Percentiles rank a stretch among this genome's conserved stretches.
These are phyloP conservation scores for Pectinophora gossypiella DNA, from an alignment of 1,140 invertebrate genomes.

Conservation along the genomic window DNA sequence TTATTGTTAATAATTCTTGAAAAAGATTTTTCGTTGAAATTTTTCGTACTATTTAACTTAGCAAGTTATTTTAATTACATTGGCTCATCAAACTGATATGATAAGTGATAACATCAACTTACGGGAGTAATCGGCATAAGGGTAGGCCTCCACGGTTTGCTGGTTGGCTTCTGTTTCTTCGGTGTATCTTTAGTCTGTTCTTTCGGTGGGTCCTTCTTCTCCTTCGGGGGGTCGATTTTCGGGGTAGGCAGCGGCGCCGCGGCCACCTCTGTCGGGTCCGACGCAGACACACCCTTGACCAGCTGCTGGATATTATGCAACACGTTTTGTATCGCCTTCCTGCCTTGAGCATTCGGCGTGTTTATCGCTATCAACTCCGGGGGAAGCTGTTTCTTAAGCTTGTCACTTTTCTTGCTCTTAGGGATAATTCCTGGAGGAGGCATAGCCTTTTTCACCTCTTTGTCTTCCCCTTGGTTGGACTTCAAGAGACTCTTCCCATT, in stretches of 20 bases:
- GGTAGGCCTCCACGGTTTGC: slow-evolving; percentile 81
- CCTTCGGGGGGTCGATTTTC: slow-evolving; percentile 25
- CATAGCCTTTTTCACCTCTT: slow-evolving; percentile 56
- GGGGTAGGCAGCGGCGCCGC: slow-evolving; percentile 35
- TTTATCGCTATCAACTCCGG: slow-evolving; percentile 72
- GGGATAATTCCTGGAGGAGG: slow-evolving; percentile 33
- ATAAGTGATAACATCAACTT: no score
- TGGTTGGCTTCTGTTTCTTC: slow-evolving; percentile 70
- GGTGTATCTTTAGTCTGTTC: background rate
- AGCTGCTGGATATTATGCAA: slow-evolving; percentile 71
- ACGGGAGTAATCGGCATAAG: slow-evolving; percentile 79
- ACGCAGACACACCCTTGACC: slow-evolving; percentile 60
- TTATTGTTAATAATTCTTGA: no score
- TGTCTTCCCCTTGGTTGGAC: slow-evolving; percentile 48
- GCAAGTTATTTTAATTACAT: no score
- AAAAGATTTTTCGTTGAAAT: no score
- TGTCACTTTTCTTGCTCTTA: slow-evolving; percentile 42
- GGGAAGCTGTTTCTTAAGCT: slow-evolving; percentile 52
- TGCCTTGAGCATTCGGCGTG: slow-evolving; percentile 57
- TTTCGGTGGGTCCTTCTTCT: slow-evolving; percentile 6
- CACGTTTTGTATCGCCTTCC: slow-evolving; percentile 67
- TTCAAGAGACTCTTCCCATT: slow-evolving; percentile 71
- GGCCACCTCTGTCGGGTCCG: slow-evolving; percentile 56
- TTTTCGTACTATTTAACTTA: no score
- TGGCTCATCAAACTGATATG: no score